Percentiles rank a stretch among this genome's conserved stretches.
Conservation (phyloP, 30 jellyfish, hydroid and myxozoan genomes). For the Hydra vulgaris region DNA sequence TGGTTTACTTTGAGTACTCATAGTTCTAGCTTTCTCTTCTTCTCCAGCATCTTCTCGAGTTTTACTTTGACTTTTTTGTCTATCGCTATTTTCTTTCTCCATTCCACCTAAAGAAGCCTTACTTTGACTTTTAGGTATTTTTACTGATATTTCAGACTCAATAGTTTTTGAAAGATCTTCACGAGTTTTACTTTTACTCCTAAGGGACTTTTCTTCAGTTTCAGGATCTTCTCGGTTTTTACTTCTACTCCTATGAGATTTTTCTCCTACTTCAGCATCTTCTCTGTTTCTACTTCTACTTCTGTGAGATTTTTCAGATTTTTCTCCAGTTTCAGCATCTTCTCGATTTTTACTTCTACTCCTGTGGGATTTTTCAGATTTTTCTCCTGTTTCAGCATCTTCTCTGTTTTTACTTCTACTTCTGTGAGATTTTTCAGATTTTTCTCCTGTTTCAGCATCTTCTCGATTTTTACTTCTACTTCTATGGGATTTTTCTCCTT, state of each 20-base stretch:
- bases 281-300: constrained; percentile 28
- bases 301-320: constrained; percentile 27
- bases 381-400: constrained; percentile 20
- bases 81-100: not conserved
- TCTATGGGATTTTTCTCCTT: constrained; percentile 1
- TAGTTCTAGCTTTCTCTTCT: constrained; percentile 11
- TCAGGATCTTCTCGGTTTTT: constrained; percentile 24
- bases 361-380: not conserved
- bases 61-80: constrained; percentile 1
- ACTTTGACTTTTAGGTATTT: constrained; percentile 21
- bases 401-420: constrained; percentile 35
- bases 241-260: constrained; percentile 20
- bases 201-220: not conserved
- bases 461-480: constrained; percentile 33
- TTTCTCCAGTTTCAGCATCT: constrained; percentile 25
- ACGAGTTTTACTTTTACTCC: not conserved
- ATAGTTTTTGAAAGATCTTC: too few relatives aligned
- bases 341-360: constrained; percentile 33
- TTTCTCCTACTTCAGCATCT: constrained; percentile 29
- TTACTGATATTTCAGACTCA: constrained; percentile 16
- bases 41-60: constrained; percentile 24
- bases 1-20: constrained; percentile 21
- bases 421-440: constrained; percentile 12
- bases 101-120: constrained; percentile 17
- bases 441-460: constrained; percentile 27